A percentile compares a stretch with the other conserved stretches of the same genome.
phyloP scores from a whole-genome alignment of 1,140 invertebrate species.

The Paramacrobiotus metropolitanus region DNA sequence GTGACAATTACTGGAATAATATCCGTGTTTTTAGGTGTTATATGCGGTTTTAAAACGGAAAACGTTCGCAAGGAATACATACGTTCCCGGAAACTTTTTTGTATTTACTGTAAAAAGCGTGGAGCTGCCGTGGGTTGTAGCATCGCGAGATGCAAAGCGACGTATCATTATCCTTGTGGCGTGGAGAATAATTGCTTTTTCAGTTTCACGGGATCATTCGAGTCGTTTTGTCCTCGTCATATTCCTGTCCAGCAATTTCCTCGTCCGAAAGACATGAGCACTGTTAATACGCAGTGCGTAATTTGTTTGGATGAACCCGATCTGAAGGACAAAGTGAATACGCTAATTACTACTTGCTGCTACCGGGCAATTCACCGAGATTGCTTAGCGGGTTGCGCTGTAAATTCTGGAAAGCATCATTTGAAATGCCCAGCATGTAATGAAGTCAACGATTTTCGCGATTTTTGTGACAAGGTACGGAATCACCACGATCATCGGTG shows the following conservation, averaged over 20 bases:
- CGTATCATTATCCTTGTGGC: conserved; percentile 39
- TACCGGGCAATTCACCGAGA: not conserved
- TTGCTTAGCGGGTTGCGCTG: not conserved
- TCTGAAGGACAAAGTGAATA: not conserved
- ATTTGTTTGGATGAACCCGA: not conserved
- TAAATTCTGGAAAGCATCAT: not conserved
- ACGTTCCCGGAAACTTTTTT: conserved; percentile 16
- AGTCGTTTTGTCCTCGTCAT: conserved; percentile 18
- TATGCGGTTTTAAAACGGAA: not conserved
- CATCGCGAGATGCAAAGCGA: conserved; percentile 27
- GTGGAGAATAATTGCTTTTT: conserved; percentile 28
- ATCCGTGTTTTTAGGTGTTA: not conserved
- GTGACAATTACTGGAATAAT: not conserved
- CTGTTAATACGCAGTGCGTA: not conserved
- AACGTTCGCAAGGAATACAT: not conserved
- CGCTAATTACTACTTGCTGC: not conserved
- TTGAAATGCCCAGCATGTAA: not conserved
- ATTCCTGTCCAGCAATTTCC: not conserved
- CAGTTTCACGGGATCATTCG: conserved; percentile 36
- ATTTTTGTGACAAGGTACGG: not conserved
- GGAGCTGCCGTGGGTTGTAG: conserved; percentile 38
- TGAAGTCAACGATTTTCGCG: not conserved
- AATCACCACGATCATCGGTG: too few species aligned
- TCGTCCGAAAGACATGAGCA: not conserved
- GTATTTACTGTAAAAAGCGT: conserved; percentile 31